phyloP scores from a whole-genome alignment of 2,797 vertebrate genomes.

The Alfaro cultratus region DNA sequence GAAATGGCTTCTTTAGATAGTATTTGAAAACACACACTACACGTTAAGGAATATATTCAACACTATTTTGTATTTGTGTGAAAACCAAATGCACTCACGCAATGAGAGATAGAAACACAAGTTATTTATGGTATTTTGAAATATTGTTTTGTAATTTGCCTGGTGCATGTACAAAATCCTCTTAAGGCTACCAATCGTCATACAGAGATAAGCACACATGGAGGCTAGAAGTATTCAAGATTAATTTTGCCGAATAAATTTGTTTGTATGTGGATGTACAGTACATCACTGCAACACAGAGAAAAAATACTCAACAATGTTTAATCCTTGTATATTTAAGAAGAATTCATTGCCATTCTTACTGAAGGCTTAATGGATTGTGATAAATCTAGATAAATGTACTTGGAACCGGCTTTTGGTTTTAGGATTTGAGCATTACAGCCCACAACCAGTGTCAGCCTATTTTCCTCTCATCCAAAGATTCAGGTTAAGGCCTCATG shows the following conservation, averaged over 20 bases:
- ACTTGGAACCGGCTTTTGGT: slow-evolving; percentile 40
- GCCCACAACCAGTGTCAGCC: slow-evolving; percentile 30
- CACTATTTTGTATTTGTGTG: neutral
- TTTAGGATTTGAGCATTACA: slow-evolving; percentile 41
- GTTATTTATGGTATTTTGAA: slow-evolving; percentile 7
- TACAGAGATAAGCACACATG: slow-evolving; percentile 38
- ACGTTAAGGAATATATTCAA: neutral
- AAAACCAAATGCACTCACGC: neutral
- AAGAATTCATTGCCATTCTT: slow-evolving; percentile 31
- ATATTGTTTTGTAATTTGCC: slow-evolving; percentile 4
- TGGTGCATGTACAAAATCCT: slow-evolving; percentile 12
- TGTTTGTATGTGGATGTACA: slow-evolving; percentile 29
- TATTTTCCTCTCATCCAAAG: slow-evolving; percentile 14
- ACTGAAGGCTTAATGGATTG: slow-evolving; percentile 51
- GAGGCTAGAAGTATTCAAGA: slow-evolving; percentile 29
- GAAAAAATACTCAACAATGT: slow-evolving; percentile 21
- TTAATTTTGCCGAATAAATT: slow-evolving; percentile 64
- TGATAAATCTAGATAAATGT: slow-evolving; percentile 51
- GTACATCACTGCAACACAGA: slow-evolving; percentile 35
- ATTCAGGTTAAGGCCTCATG: slow-evolving; percentile 15
- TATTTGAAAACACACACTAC: neutral
- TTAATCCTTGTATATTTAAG: slow-evolving; percentile 40
- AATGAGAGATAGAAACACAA: neutral
- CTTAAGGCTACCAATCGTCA: slow-evolving; percentile 20
- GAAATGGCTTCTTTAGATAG: neutral